Evolutionary conservation across 2,797 vertebrate species (phyloP).

Genomic region (Agapornis canus): DNA sequence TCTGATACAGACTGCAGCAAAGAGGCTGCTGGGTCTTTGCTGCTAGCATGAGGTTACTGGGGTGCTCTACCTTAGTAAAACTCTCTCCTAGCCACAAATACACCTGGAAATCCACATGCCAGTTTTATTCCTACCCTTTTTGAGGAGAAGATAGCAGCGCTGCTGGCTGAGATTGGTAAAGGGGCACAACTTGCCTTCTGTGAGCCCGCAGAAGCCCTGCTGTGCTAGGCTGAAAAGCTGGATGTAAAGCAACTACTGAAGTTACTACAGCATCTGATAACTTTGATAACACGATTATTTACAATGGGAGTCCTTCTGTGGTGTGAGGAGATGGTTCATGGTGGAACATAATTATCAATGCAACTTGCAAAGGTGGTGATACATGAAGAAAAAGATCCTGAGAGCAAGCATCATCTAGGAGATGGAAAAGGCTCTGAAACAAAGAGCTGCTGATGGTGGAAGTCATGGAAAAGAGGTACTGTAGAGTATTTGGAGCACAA

Average conservation of each 20-base stretch:
- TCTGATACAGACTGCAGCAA: not conserved
- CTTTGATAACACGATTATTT: not conserved
- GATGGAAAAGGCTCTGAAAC: not conserved
- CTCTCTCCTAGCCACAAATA: not conserved
- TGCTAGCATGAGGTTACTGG: not conserved
- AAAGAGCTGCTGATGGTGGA: not conserved
- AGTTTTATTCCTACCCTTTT: not conserved
- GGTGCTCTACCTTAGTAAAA: not conserved
- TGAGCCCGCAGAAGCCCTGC: not conserved
- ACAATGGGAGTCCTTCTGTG: not conserved
- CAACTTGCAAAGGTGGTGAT: not conserved
- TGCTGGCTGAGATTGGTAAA: not conserved
- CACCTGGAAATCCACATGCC: fast-evolving
- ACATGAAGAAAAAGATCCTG: not conserved
- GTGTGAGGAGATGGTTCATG: not conserved
- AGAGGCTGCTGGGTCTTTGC: not conserved
- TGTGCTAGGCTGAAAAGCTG: not conserved
- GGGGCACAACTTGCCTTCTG: not conserved
- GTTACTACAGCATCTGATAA: not conserved
- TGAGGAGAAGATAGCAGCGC: not conserved
- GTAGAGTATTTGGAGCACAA: not conserved
- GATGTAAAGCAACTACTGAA: not conserved
- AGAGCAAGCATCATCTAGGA: not conserved
- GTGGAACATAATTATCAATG: not conserved
- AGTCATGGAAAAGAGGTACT: not conserved